Conservation (phyloP, 1,140 invertebrate genomes). For the Chymomyza costata region DNA sequence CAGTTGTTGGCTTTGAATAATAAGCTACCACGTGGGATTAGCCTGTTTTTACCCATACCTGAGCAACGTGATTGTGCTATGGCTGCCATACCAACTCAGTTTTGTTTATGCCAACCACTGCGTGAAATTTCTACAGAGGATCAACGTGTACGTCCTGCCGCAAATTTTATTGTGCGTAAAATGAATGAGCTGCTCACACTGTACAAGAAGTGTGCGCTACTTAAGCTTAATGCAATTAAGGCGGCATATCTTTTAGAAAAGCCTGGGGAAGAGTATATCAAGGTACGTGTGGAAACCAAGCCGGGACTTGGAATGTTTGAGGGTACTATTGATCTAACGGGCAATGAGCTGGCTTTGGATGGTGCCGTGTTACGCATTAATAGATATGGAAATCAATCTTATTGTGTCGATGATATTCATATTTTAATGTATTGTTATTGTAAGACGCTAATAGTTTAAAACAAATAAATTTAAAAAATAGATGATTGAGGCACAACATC, state of each 20-base stretch:
- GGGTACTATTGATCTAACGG: constrained; percentile 8
- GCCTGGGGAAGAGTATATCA: neutral
- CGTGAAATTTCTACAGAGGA: neutral
- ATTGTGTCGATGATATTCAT: constrained; percentile 25
- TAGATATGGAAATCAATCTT: constrained; percentile 28
- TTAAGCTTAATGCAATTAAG: constrained; percentile 24
- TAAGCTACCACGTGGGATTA: constrained; percentile 79
- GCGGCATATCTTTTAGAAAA: constrained; percentile 76
- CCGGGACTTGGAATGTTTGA: constrained; percentile 31
- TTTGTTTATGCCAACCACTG: constrained; percentile 25
- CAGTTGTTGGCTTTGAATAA: neutral
- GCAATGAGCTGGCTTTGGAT: neutral
- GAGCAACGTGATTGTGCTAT: constrained; percentile 81
- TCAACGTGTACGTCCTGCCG: constrained; percentile 7
- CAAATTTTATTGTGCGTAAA: constrained; percentile 13
- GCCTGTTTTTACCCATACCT: constrained; percentile 84
- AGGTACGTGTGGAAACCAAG: constrained; percentile 15
- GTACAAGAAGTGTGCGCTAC: constrained; percentile 11
- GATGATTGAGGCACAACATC: too few relatives aligned
- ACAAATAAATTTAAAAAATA: too few relatives aligned
- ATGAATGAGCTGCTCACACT: constrained; percentile 23
- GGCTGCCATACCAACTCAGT: constrained; percentile 74
- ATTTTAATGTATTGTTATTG: constrained; percentile 63
- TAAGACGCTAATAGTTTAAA: too few relatives aligned
- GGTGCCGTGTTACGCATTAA: constrained; percentile 28